These are phyloP conservation scores for Rachycentron canadum DNA, from an alignment of 2,797 vertebrate species.

Conservation along the genomic window DNA sequence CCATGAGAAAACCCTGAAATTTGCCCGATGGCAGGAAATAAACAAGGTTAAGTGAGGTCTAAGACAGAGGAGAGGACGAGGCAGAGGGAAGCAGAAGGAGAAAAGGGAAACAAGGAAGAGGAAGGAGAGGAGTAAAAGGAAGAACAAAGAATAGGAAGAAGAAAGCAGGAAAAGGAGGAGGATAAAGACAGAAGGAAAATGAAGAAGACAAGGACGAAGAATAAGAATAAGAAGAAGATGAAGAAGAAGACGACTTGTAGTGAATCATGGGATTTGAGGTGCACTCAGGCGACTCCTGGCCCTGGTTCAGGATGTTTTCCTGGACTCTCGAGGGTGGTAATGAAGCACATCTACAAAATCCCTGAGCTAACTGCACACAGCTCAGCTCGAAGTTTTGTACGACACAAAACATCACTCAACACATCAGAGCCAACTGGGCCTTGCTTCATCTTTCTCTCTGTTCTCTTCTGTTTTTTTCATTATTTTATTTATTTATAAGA, in stretches of 20 bases:
- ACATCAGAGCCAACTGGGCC: not conserved
- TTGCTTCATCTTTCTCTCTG: not conserved
- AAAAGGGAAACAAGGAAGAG: not conserved
- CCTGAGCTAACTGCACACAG: constrained; percentile 3
- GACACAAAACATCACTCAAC: constrained; percentile 7
- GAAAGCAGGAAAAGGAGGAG: too few species aligned
- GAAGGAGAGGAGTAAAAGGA: not conserved
- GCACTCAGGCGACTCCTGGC: constrained; percentile 16
- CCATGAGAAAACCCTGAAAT: not conserved
- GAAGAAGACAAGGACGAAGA: too few species aligned
- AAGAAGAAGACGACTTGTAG: not conserved
- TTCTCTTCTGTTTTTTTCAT: not conserved
- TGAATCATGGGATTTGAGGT: not conserved
- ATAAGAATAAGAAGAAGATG: not conserved
- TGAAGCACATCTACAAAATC: constrained; percentile 30
- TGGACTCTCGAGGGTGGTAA: constrained; percentile 14
- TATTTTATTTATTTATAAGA: constrained; percentile 10
- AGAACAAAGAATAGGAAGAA: too few species aligned
- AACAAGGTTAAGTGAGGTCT: constrained; percentile 1
- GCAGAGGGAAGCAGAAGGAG: too few species aligned
- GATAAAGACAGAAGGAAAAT: too few species aligned
- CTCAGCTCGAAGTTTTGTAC: constrained; percentile 11
- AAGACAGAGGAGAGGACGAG: constrained; percentile 5
- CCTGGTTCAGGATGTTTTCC: constrained; percentile 16
- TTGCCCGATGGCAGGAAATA: not conserved